Base-by-base conservation (phyloP, 2,113 vertebrate genomes). In the Boulengeromyrus knoepffleri region DNA sequence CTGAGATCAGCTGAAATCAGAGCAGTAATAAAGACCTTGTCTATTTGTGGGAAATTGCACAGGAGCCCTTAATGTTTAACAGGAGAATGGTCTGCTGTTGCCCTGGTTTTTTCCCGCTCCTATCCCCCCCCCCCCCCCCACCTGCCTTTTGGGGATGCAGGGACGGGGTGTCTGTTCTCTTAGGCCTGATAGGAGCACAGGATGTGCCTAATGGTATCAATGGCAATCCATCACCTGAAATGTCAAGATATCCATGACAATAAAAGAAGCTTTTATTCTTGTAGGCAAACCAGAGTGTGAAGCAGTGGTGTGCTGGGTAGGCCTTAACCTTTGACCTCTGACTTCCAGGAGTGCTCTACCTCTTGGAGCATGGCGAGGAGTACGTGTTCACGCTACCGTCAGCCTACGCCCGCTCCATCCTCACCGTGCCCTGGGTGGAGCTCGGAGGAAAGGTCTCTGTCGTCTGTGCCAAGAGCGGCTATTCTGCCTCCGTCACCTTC, bases 351-450 rank as follows among this genome's bases (percentile, higher is more conserved):
- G 93, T 93, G 5, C 89, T 95, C n/a, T 93, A 94, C 58, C 91
- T 95, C 88, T 39, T 95, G 91, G 94, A 95, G 88, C 95, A 95
- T 1, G 94, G 93, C 31, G 95, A 95, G 91, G 92, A 94, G 94
- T 95, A 95, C 1, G 93, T 95, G 77, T 95, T 95, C 91, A 95
- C 94, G 0, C 93, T 99, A 92, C 98, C 98, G 15, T 97, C 97
- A 92, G 97, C 97, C 92, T 98, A 98, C 0, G 98, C 97, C 42
- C 97, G 98, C 87, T 99, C 98, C 0, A 98, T 99, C 92, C 97
- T 99, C 86, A 98, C 98, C 12, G 95, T 99, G 90, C 98, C 98
- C 0, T 99, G 98, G 97, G 97, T 98, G 94, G 98, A 99, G 93
- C 96, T 99, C 0, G 98, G 98, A 24, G 98, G 98, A 3, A 98